These are phyloP conservation scores for Agrotis ipsilon DNA, from an alignment of 2,888 invertebrate genomes.

Conservation along the genomic window DNA sequence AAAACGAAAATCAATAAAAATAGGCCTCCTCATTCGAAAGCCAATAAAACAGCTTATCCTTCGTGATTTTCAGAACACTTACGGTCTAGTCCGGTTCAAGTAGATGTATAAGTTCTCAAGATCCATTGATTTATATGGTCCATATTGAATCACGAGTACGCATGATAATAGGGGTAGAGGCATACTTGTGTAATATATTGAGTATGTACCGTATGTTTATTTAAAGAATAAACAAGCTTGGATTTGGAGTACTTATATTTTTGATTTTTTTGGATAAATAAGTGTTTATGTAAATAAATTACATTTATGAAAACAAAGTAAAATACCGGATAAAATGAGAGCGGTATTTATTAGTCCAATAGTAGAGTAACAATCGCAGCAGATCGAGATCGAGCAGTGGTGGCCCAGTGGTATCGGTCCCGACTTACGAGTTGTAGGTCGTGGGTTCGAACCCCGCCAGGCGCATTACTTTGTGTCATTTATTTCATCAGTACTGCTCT, in stretches of 20 bases:
- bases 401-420: no score
- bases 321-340: no score
- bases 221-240: conserved; percentile 1
- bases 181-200: conserved; percentile 9
- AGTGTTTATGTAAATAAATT: no score
- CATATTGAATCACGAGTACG: conserved; percentile 3
- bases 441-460: no score
- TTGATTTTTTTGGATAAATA: no score
- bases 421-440: no score
- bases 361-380: no score
- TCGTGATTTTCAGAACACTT: conserved; percentile 39
- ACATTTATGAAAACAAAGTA: no score
- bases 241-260: neutral
- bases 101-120: conserved; percentile 41
- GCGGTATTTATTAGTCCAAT: no score
- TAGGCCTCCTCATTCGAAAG: conserved; percentile 9
- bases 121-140: conserved; percentile 38
- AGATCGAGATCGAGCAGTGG: no score
- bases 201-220: neutral
- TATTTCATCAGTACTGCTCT: no score
- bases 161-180: conserved; percentile 12
- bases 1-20: conserved; percentile 33
- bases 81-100: conserved; percentile 21
- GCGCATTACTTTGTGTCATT: no score
- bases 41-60: conserved; percentile 33